Conservation (phyloP, 1,140 invertebrate genomes). For the Dufourea novaeangliae region DNA sequence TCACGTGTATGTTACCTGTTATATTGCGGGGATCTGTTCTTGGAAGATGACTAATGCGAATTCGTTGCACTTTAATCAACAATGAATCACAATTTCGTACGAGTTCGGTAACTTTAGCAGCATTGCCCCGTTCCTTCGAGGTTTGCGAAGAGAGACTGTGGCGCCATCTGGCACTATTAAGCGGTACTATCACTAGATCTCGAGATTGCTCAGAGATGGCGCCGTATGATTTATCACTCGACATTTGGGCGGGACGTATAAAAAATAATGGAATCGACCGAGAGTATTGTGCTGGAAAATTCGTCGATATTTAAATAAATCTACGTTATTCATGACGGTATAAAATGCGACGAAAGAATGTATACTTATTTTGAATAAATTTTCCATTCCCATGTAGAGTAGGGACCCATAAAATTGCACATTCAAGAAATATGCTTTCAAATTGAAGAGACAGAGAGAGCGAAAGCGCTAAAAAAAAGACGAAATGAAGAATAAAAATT, state of each 20-base stretch:
- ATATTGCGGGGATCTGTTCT: neutral
- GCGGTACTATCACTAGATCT: neutral
- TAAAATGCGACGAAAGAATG: neutral
- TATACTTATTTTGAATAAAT: neutral
- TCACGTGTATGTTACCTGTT: neutral
- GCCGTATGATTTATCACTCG: neutral
- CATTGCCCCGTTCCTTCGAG: neutral
- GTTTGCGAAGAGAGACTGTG: neutral
- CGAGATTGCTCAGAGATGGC: slow-evolving; percentile 11
- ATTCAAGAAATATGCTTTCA: neutral
- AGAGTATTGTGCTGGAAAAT: neutral
- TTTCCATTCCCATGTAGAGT: neutral
- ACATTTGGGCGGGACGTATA: neutral
- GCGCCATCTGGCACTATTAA: slow-evolving; percentile 10
- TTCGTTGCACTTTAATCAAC: neutral
- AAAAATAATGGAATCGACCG: neutral
- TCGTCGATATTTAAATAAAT: neutral
- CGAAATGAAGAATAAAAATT: neutral
- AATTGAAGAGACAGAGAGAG: neutral
- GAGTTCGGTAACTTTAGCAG: neutral
- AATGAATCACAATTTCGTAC: neutral
- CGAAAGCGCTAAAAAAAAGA: too few relatives aligned
- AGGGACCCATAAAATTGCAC: neutral
- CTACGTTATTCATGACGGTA: too few relatives aligned
- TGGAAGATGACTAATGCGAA: neutral